These are phyloP conservation scores for Epinotia brunnichana DNA, from an alignment of 2,888 invertebrate genomes.

Conservation along the genomic window DNA sequence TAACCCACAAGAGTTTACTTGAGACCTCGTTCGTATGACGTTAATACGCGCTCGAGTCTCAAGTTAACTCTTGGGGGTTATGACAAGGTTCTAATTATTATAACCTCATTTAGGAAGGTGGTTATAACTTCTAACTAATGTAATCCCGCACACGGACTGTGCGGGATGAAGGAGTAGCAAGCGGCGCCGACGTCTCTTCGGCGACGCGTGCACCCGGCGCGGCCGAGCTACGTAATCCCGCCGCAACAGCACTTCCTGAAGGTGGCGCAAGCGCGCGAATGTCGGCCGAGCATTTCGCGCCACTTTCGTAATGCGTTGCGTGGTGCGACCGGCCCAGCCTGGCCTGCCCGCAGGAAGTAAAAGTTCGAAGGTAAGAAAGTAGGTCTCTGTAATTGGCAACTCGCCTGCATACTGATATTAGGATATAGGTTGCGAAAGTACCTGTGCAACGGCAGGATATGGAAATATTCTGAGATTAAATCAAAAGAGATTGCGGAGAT, in stretches of 20 bases:
- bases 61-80: no score
- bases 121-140: no score
- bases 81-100: no score
- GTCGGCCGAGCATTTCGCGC: conserved; percentile 84
- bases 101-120: neutral
- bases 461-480: conserved; percentile 32
- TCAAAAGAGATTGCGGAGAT: conserved; percentile 12
- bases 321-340: conserved; percentile 78
- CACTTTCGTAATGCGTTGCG: conserved; percentile 83
- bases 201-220: conserved; percentile 54
- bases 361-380: conserved; percentile 85
- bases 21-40: no score
- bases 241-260: conserved; percentile 82
- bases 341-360: conserved; percentile 83
- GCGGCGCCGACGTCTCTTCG: conserved; percentile 47
- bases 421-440: conserved; percentile 45
- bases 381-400: conserved; percentile 83
- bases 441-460: conserved; percentile 39
- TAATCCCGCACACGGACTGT: no score
- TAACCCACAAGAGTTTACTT: no score
- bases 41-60: no score
- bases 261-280: conserved; percentile 82
- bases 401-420: conserved; percentile 80
- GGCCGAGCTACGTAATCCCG: conserved; percentile 76
- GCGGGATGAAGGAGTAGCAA: conserved; percentile 1